phyloP scores from a whole-genome alignment of 2,888 invertebrate species.

The Coremacera marginata region DNA sequence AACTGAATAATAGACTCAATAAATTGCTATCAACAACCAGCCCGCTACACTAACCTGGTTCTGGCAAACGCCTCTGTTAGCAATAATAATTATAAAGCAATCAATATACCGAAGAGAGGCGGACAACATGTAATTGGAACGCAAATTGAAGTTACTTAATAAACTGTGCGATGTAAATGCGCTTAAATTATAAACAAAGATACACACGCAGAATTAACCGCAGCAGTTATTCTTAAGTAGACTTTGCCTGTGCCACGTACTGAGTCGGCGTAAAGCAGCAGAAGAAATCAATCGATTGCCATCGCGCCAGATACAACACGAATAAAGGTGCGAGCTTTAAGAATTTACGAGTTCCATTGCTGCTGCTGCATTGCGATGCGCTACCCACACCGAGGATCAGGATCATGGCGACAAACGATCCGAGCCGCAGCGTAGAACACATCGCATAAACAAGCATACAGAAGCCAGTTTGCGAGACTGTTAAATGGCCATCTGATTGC shows the following conservation, averaged over 20 bases:
- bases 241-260: slow-evolving; percentile 41
- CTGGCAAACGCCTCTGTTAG: slow-evolving; percentile 52
- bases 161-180: slow-evolving; percentile 68
- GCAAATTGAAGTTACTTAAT: slow-evolving; percentile 68
- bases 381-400: slow-evolving; percentile 1
- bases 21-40: slow-evolving; percentile 43
- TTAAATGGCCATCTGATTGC: slow-evolving; percentile 34
- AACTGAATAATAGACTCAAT: slow-evolving; percentile 51
- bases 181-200: slow-evolving; percentile 65
- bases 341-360: slow-evolving; percentile 61
- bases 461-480: slow-evolving; percentile 28
- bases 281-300: slow-evolving; percentile 56
- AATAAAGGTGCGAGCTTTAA: slow-evolving; percentile 67
- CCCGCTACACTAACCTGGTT: slow-evolving; percentile 1
- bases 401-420: not conserved
- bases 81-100: slow-evolving; percentile 68
- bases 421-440: not conserved
- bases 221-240: slow-evolving; percentile 46
- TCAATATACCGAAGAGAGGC: slow-evolving; percentile 57
- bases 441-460: not conserved
- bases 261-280: slow-evolving; percentile 53
- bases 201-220: slow-evolving; percentile 48
- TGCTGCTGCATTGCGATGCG: not conserved
- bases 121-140: slow-evolving; percentile 59
- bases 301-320: slow-evolving; percentile 55